Base-by-base conservation (phyloP, 2,888 invertebrate genomes). In the Folsomia manolachei region DNA sequence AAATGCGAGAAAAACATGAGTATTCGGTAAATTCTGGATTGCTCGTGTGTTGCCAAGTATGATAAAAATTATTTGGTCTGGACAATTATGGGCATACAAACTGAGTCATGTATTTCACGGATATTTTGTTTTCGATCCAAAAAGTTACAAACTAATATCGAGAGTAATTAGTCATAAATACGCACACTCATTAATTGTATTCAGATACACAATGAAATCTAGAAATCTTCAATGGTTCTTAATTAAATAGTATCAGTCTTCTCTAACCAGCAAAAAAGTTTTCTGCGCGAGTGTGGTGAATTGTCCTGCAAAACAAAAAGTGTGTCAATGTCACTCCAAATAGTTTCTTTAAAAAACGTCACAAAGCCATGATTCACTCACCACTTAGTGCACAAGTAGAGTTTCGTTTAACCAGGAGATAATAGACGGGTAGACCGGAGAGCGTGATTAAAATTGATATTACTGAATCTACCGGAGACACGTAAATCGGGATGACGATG, bases 351-450 rank as follows among this genome's bases (percentile, higher is more conserved):
- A 63, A 4, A 19, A 25, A 19, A 24, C 9, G 2, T 63, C 25
- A 7, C 11, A 63, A 19, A 63, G 25, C 27, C 19, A 24, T 21
- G 7, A 27, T 51, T n/a, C 9, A n/a, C 66, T 27, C 25, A 60
- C 67, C 67, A 67, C 67, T 67, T 14, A 67, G 11, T 25, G 24
- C 56, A 7, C 18, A 2, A 2, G 53, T 19, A 53, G 24, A 25
- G 18, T 23, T 27, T 26, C 73, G 52, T n/a, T 67, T 65, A 56
- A 94, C 88, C 39, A 93, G 89, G 0, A 89, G 82, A 81, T 88
- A 90, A 84, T 94, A 95, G 21, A 91, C 90, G 0, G 95, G 95
- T 74, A 95, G 86, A 1, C 95, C 95, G 26, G 90, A 88, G 23
- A 90, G 83, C 0, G 94, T 93, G 81, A 95, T 92, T 27, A 90